phyloP scores from a whole-genome alignment of 2,797 vertebrate genomes.

The Gymnoscopelus braueri region DNA sequence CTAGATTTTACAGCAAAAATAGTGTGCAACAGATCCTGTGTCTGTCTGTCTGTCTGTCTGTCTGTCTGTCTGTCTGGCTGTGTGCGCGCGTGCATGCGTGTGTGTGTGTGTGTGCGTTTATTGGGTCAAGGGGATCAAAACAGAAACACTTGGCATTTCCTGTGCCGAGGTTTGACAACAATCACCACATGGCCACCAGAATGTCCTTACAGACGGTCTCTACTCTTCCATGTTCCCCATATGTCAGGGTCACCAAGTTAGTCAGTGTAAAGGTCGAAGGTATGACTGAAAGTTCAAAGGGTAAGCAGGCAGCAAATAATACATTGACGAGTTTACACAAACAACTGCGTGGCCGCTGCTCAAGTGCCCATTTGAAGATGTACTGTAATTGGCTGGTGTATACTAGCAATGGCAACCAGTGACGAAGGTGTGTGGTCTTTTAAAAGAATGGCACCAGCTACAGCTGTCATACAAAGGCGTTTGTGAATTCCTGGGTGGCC shows the following conservation, averaged over 20 bases:
- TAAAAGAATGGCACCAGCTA: slow-evolving; percentile 43
- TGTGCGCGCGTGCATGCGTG: slow-evolving; percentile 13
- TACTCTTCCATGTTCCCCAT: slow-evolving; percentile 72
- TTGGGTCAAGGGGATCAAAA: slow-evolving; percentile 2
- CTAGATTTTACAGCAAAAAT: too few relatives aligned
- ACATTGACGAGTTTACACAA: slow-evolving; percentile 59
- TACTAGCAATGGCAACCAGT: slow-evolving; percentile 13
- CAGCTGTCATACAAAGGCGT: slow-evolving; percentile 47
- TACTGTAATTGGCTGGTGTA: slow-evolving; percentile 34
- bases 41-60: slow-evolving; percentile 6
- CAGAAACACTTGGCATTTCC: not conserved
- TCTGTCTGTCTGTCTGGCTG: not conserved
- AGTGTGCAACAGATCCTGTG: not conserved
- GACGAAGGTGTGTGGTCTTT: slow-evolving; percentile 65
- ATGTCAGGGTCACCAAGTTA: slow-evolving; percentile 67
- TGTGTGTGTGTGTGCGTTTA: not conserved
- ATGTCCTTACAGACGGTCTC: slow-evolving; percentile 36
- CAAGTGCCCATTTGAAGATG: slow-evolving; percentile 27
- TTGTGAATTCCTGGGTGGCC: slow-evolving; percentile 28
- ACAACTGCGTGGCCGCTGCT: slow-evolving; percentile 40
- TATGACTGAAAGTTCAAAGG: slow-evolving; percentile 49
- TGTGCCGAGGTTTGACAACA: slow-evolving; percentile 11
- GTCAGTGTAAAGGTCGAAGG: slow-evolving; percentile 63
- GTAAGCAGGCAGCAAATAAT: slow-evolving; percentile 70
- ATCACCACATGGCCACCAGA: slow-evolving; percentile 30